These are phyloP conservation scores for Tapirus indicus DNA, from an alignment of 2,797 vertebrate genomes.

Conservation along the genomic window DNA sequence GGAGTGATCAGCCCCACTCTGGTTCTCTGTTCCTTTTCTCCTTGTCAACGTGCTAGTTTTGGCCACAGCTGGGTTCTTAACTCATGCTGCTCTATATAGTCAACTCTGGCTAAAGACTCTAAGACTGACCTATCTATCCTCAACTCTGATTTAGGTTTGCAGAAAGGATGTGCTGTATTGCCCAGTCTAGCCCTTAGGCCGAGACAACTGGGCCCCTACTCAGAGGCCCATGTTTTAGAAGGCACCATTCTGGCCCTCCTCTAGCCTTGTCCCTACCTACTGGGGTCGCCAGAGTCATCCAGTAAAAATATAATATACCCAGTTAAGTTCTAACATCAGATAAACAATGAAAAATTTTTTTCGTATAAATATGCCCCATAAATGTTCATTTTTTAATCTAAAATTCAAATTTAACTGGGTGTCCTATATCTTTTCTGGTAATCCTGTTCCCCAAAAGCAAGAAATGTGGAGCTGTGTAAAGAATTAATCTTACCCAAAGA, in stretches of 20 bases:
- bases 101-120: neutral
- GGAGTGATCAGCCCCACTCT: neutral
- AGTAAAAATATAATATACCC: neutral
- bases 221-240: neutral
- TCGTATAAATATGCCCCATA: neutral
- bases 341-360: neutral
- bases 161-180: neutral
- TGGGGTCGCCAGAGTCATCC: neutral
- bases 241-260: neutral
- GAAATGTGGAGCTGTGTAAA: neutral
- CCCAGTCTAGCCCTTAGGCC: neutral
- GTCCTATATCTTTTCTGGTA: neutral
- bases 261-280: neutral
- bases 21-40: neutral
- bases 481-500: neutral
- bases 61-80: neutral
- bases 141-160: neutral
- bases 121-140: neutral
- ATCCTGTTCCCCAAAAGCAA: neutral
- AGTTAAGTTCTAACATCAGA: constrained; percentile 45
- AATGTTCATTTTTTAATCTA: neutral
- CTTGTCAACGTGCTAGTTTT: neutral
- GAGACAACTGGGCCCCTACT: neutral
- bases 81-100: neutral
- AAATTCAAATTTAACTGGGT: constrained; percentile 41